Conservation (phyloP, 2,888 invertebrate genomes). For the Amphiduros pacificus region DNA sequence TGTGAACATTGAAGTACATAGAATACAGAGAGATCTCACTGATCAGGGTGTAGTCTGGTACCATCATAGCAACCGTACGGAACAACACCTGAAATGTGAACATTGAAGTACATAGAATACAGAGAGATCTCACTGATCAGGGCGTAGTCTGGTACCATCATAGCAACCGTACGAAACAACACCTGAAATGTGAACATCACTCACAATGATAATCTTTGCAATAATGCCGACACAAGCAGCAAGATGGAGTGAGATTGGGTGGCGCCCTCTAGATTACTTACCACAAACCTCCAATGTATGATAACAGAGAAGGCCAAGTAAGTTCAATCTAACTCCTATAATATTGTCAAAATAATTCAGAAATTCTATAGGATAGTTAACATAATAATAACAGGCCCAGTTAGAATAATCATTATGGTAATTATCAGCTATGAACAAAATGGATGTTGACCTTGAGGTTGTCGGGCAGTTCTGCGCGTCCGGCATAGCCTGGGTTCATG, state of each 20-base stretch:
- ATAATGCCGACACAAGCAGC: neutral
- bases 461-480: conserved; percentile 58
- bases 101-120: conserved; percentile 60
- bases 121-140: conserved; percentile 59
- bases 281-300: no score
- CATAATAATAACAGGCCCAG: no score
- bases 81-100: conserved; percentile 59
- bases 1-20: conserved; percentile 61
- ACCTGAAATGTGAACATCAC: conserved; percentile 58
- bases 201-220: neutral
- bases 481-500: conserved; percentile 60
- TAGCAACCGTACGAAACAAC: conserved; percentile 58
- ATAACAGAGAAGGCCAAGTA: no score
- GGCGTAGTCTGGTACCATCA: conserved; percentile 60
- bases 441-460: conserved; percentile 57
- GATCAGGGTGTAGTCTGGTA: conserved; percentile 59
- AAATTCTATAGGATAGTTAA: no score
- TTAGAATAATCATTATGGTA: no score
- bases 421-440: no score
- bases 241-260: no score
- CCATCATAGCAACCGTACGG: conserved; percentile 60
- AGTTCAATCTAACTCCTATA: no score
- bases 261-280: no score
- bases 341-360: no score
- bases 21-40: conserved; percentile 59